phyloP scores from a whole-genome alignment of 2,113 vertebrate genomes.

The Gorsachius goisagi region DNA sequence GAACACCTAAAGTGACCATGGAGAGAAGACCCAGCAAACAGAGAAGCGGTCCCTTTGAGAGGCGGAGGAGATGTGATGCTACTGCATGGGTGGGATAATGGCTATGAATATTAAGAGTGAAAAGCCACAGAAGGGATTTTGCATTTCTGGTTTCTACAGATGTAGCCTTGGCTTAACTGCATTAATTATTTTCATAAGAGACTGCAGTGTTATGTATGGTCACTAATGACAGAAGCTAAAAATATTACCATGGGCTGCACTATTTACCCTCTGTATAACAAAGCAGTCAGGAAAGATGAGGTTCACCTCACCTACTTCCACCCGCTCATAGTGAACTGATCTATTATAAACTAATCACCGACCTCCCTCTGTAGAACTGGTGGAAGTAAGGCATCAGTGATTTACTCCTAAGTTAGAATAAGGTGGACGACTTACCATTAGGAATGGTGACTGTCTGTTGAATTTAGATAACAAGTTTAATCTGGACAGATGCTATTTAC shows the following conservation, averaged over 20 bases:
- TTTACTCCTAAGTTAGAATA: not conserved
- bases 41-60: not conserved
- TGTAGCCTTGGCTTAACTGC: not conserved
- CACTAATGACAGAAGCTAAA: not conserved
- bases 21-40: not conserved
- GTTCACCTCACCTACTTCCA: not conserved
- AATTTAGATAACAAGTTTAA: not conserved
- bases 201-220: not conserved
- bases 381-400: not conserved
- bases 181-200: not conserved
- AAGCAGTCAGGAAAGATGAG: not conserved
- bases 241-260: not conserved
- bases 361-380: not conserved
- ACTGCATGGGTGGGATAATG: fast-evolving
- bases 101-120: not conserved
- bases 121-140: not conserved
- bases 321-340: not conserved
- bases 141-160: not conserved
- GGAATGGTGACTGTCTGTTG: not conserved
- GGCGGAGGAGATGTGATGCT: not conserved
- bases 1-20: not conserved
- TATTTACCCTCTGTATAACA: not conserved
- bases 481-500: not conserved
- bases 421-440: not conserved
- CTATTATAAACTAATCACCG: not conserved